Evolutionary conservation across 2,888 invertebrate genomes (phyloP), one percentile per base, ranked within the genome.

Genomic region (Podabrus alpinus): DNA sequence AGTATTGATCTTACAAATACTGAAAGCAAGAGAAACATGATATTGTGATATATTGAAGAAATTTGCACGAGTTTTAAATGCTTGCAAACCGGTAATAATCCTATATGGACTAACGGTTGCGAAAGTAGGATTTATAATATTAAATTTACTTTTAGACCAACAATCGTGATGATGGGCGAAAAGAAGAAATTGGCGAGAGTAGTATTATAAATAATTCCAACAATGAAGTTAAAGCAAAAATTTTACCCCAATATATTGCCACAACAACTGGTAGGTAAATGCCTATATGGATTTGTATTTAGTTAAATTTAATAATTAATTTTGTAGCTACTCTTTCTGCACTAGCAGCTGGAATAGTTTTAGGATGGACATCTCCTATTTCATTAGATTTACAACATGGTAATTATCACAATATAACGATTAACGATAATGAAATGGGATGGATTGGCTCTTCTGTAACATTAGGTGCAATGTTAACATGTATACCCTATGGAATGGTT

Each of bases 351-450:
- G 95, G 95, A 79, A 90, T 92, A 16, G 90, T 94, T 71, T 88
- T 95, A 10, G 95, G 92, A 62, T 96, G 95, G 95, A 92, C 94
- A 3, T 93, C 95, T 0, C 93, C 94, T 3, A 93, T 94, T 60
- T 87, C 90, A 21, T 85, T 85, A 76, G 88, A 87, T 75, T 86
- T 92, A 74, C 85, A 86, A 17, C 82, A 89, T 59, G 87, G 89
- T 16, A 78, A 83, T 66, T 92, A 94, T 81, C 25, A 84, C 0
- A 79, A 83, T 72, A 85, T 88, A 89, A 59, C 87, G 91, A 87
- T 95, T 0, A 85, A 86, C 13, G 66, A 82, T 0, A 81, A 87
- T 0, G 88, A 94, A 79, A 92, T 92, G 78, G 93, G 93, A 62
- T 95, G 94, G 94, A 89, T 95, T 45, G 90, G 93, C 0, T 92